phyloP scores from a whole-genome alignment of 2,888 invertebrate genomes.

The Mellilla xanthometata region DNA sequence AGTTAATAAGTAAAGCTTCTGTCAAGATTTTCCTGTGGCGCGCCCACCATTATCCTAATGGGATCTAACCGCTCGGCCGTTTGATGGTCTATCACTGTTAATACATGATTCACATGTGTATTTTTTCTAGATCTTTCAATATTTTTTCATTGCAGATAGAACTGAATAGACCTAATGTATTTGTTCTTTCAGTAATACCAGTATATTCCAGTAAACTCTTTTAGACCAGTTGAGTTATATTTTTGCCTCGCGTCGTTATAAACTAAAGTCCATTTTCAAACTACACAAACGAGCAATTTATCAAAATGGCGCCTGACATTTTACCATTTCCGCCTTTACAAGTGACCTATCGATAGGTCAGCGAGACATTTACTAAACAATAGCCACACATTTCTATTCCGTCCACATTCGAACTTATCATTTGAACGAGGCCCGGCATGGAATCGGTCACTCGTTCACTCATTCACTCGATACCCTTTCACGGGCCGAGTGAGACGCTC shows the following conservation, averaged over 20 bases:
- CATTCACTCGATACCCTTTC: slow-evolving; percentile 17
- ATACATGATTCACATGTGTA: slow-evolving; percentile 22
- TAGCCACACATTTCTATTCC: slow-evolving; percentile 10
- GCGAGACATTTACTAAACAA: slow-evolving; percentile 13
- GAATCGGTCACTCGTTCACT: slow-evolving; percentile 16
- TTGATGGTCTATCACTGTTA: slow-evolving; percentile 37
- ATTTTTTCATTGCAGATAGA: background rate
- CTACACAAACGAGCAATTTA: no score
- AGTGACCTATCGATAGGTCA: slow-evolving; percentile 11
- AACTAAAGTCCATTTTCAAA: no score
- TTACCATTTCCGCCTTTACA: slow-evolving; percentile 8
- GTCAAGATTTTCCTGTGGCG: slow-evolving; percentile 17
- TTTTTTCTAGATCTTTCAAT: slow-evolving; percentile 9
- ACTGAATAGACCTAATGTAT: no score
- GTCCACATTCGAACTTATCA: slow-evolving; percentile 10
- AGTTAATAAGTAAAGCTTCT: no score
- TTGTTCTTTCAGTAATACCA: no score
- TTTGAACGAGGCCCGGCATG: slow-evolving; percentile 12
- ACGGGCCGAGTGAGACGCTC: slow-evolving; percentile 40
- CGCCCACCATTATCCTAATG: slow-evolving; percentile 68
- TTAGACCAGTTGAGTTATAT: no score
- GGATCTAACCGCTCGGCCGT: slow-evolving; percentile 60
- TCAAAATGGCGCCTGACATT: slow-evolving; percentile 8
- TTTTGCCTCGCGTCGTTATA: no score
- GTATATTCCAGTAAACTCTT: no score